Evolutionary conservation across 1,140 invertebrate species (phyloP).

Genomic region (Platorchestia sp.): DNA sequence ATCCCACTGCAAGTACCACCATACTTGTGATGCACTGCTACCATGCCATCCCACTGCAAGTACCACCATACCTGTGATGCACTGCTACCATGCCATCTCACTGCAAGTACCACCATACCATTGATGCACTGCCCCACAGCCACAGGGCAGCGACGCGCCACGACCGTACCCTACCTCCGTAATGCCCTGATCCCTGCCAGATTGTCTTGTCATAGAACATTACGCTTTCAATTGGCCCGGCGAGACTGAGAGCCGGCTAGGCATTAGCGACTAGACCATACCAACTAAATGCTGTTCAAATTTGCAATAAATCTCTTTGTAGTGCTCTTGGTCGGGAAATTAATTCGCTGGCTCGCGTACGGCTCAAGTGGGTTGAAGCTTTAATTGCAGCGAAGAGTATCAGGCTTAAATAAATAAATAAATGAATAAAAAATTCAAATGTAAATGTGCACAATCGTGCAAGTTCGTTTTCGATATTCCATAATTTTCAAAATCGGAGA

Average conservation of each 20-base stretch:
- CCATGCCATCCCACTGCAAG: neutral
- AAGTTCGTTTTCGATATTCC: neutral
- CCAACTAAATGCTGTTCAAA: neutral
- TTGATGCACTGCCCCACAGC: neutral
- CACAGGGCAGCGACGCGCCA: neutral
- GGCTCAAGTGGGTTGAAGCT: neutral
- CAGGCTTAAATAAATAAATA: neutral
- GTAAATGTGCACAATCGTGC: neutral
- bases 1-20: no score
- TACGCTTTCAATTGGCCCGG: neutral
- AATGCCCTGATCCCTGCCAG: conserved; percentile 10
- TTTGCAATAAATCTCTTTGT: neutral
- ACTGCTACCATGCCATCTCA: neutral
- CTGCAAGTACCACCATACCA: no score
- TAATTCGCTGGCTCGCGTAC: neutral
- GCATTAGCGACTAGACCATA: neutral
- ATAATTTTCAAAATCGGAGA: neutral
- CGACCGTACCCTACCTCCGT: neutral
- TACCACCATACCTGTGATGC: neutral
- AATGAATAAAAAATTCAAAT: neutral
- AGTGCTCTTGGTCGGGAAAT: neutral
- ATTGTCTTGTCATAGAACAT: conserved; percentile 36
- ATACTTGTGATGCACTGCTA: no score
- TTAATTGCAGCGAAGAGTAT: neutral
- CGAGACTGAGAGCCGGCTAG: neutral